Evolutionary conservation across 2,888 invertebrate genomes (phyloP).

Genomic region (Amblyjoppa proteus): DNA sequence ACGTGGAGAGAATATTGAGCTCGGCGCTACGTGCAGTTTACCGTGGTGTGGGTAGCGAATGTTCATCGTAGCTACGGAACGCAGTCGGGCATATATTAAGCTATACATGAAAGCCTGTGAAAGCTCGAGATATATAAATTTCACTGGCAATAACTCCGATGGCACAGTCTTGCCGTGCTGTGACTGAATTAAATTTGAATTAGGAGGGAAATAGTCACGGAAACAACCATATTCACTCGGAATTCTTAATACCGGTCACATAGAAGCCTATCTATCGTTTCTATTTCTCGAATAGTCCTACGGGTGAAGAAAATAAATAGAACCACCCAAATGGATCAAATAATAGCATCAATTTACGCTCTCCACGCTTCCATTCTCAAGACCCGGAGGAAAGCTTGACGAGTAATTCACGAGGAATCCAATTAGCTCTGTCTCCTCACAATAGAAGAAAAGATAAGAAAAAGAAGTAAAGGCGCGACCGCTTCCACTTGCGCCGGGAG

Average conservation of each 20-base stretch:
- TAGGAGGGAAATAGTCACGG: neutral
- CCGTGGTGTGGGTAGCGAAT: conserved; percentile 15
- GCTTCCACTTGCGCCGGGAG: conserved; percentile 3
- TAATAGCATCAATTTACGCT: neutral
- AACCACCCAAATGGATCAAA: neutral
- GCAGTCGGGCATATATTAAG: conserved; percentile 42
- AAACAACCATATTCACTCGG: neutral
- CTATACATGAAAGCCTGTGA: conserved; percentile 26
- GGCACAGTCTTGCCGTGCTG: conserved; percentile 25
- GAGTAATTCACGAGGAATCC: conserved; percentile 36
- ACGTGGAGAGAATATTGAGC: conserved; percentile 60
- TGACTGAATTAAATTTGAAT: conserved; percentile 56
- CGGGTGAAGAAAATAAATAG: neutral
- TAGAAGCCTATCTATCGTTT: no score
- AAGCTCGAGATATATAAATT: conserved; percentile 61
- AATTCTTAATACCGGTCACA: neutral
- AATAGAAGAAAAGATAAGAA: conserved; percentile 29
- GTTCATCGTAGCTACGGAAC: conserved; percentile 31
- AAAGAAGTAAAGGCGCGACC: neutral
- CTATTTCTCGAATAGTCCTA: no score
- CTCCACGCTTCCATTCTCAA: neutral
- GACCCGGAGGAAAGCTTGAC: neutral
- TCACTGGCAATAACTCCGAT: conserved; percentile 37
- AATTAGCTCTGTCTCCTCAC: conserved; percentile 43
- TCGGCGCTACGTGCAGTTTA: conserved; percentile 18